phyloP scores from a whole-genome alignment of 2,797 vertebrate species.

The Martes flavigula region DNA sequence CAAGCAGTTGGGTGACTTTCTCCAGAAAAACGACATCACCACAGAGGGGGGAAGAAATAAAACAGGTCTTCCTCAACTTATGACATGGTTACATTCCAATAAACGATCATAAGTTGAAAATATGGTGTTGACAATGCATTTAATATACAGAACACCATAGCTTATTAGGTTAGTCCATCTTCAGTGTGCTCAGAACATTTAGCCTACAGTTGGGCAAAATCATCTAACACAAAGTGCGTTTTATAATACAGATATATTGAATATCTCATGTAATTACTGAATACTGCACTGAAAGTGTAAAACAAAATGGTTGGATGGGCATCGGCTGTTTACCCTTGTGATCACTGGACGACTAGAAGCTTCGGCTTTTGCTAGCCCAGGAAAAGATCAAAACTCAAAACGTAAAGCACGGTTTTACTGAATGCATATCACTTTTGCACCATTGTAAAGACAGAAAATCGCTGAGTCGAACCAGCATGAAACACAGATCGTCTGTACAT shows the following conservation, averaged over 20 bases:
- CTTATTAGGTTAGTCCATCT: neutral
- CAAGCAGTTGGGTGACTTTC: neutral
- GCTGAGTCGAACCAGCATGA: neutral
- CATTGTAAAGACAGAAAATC: neutral
- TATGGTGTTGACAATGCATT: neutral
- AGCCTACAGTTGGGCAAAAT: neutral
- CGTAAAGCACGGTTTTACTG: neutral
- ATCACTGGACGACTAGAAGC: neutral
- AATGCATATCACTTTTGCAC: neutral
- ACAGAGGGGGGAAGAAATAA: neutral
- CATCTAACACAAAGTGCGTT: neutral
- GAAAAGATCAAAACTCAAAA: neutral
- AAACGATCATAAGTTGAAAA: neutral
- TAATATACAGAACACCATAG: neutral
- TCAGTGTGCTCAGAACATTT: neutral
- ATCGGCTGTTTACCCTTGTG: neutral
- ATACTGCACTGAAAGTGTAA: neutral
- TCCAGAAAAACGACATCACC: neutral
- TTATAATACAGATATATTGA: neutral
- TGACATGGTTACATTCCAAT: neutral
- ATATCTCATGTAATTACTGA: neutral
- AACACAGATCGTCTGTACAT: neutral
- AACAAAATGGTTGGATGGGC: neutral
- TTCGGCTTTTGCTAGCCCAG: neutral
- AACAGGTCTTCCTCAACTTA: neutral